These are phyloP conservation scores for Xestia xanthographa DNA, from an alignment of 2,888 invertebrate species.

Conservation along the genomic window DNA sequence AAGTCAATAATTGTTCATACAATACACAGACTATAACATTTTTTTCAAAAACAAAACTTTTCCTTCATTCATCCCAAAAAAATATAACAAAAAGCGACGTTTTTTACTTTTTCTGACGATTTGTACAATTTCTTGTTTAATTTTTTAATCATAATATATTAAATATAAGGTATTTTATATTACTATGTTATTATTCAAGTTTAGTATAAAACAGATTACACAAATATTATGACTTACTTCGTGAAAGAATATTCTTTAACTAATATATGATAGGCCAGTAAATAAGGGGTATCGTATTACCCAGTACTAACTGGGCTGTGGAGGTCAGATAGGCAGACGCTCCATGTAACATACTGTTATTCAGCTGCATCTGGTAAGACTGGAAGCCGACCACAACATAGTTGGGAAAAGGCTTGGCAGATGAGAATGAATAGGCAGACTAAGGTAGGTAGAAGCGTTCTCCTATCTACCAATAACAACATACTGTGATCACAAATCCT, in stretches of 20 bases:
- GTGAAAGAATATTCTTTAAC: constrained; percentile 10
- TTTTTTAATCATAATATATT: constrained; percentile 30
- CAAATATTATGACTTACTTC: background rate
- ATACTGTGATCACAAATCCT: background rate
- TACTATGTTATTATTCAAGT: constrained; percentile 60
- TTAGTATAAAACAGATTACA: constrained; percentile 39
- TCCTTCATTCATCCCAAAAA: background rate
- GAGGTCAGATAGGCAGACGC: constrained; percentile 1
- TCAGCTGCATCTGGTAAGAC: background rate
- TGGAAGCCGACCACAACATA: background rate
- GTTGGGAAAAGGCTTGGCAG: background rate
- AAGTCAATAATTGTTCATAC: background rate
- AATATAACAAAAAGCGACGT: constrained; percentile 16
- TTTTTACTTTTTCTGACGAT: constrained; percentile 18
- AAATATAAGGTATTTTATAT: constrained; percentile 50
- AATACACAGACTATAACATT: constrained; percentile 4
- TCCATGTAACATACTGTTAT: background rate
- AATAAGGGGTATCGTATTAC: background rate
- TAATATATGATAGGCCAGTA: background rate
- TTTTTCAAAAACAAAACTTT: background rate
- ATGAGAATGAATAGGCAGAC: too few species aligned
- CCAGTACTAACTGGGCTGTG: background rate
- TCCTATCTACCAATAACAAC: background rate
- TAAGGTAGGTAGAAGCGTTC: too few species aligned
- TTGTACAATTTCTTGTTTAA: constrained; percentile 61